Evolutionary conservation across 2,797 vertebrate genomes (phyloP), one percentile per base, ranked within the genome.

Genomic region (Remorina albescens): DNA sequence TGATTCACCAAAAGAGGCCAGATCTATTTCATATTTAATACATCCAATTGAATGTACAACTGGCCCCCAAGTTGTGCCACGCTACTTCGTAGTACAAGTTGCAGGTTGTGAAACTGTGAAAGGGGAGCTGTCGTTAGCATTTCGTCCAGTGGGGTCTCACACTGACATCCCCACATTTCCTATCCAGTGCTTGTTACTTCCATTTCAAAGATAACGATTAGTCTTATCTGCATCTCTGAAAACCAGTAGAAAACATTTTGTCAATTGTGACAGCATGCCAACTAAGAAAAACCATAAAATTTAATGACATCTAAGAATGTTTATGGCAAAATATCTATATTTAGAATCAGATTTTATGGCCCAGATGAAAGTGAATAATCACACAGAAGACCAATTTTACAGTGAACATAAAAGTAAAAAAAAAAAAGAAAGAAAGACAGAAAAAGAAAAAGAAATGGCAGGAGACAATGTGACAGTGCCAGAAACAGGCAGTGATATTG

Each of bases 11-110:
- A 84, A 85, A 80, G 50, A 51, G 73, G 56, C 63, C 21, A 7
- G 44, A 81, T 83, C 41, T 56, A 34, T 82, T 82, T 80, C 56
- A 81, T 80, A 62, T 12, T 34, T 67, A 65, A 70, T 83, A 49
- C 78, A 56, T 82, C 65, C 63, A 61, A 86, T 87, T 78, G 47
- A 66, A 72, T 65, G 74, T 82, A 77, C 28, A 72, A 67, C 18
- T 62, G 54, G 32, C 51, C 58, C 53, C 76, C 18, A 46, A 58
- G 37, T 57, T 69, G 39, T 47, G 60, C 21, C 54, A 34, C 26
- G 23, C 25, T 58, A 42, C 84, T 78, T 19, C 74, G 80, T 57
- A 67, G 53, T 18, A 58, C 23, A 42, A 60, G 63, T 51, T 11
- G 58, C 71, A 16, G 58, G 15, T 18, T 51, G 36, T 16, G 12